Percentiles rank a stretch among this genome's conserved stretches.
Conservation (phyloP, 2,888 invertebrate species). For the Heliconius aoede region DNA sequence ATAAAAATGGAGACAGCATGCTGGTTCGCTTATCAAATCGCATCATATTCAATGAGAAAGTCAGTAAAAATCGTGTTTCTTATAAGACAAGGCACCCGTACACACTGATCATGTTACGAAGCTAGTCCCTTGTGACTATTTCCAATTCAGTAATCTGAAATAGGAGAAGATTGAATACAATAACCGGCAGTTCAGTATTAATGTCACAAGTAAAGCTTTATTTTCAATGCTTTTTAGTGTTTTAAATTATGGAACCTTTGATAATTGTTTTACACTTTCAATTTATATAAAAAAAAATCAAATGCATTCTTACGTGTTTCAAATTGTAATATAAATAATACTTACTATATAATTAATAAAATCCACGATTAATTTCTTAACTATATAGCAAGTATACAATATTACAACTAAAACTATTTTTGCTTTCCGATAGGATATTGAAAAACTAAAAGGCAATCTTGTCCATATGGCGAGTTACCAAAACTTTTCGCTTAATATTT, state of each 20-base stretch:
- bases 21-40: slow-evolving; percentile 30
- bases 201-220: slow-evolving; percentile 21
- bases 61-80: slow-evolving; percentile 36
- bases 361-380: slow-evolving; percentile 7
- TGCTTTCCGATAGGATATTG: slow-evolving; percentile 33
- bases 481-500: slow-evolving; percentile 44
- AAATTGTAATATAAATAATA: not conserved
- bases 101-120: slow-evolving; percentile 34
- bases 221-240: slow-evolving; percentile 2
- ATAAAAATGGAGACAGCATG: slow-evolving; percentile 16
- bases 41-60: slow-evolving; percentile 32
- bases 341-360: not conserved
- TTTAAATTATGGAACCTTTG: not conserved
- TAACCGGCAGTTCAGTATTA: slow-evolving; percentile 23
- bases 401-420: not conserved
- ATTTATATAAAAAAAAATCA: not conserved
- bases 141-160: slow-evolving; percentile 40
- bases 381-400: too few relatives aligned
- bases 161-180: slow-evolving; percentile 32
- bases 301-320: not conserved
- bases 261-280: not conserved
- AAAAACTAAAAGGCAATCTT: slow-evolving; percentile 44
- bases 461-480: slow-evolving; percentile 42
- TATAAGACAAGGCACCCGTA: slow-evolving; percentile 38
- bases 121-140: slow-evolving; percentile 36